These are phyloP conservation scores for Bombus confusus DNA, from an alignment of 1,140 invertebrate genomes.

Conservation along the genomic window DNA sequence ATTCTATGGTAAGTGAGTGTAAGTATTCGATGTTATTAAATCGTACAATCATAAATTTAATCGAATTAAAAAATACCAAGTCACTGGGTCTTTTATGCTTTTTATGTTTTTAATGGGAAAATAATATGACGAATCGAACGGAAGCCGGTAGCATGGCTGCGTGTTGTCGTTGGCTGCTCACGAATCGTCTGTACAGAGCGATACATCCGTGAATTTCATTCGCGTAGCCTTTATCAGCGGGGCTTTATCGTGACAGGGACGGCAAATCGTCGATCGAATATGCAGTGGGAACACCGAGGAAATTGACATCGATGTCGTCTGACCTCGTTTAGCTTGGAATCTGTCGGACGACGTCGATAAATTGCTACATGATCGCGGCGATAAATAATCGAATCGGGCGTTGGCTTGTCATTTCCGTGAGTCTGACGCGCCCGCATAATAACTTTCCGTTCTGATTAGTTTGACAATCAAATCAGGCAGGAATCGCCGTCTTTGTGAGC, in stretches of 20 bases:
- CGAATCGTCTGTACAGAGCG: constrained; percentile 1
- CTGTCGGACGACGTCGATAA: constrained; percentile 44
- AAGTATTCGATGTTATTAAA: no score
- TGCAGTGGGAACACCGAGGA: constrained; percentile 46
- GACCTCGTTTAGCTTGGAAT: constrained; percentile 49
- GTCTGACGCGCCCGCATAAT: neutral
- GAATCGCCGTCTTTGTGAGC: neutral
- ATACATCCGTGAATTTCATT: neutral
- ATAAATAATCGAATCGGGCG: constrained; percentile 48
- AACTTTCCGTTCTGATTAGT: constrained; percentile 10
- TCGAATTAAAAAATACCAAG: no score
- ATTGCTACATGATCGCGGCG: constrained; percentile 45
- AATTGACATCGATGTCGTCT: constrained; percentile 51
- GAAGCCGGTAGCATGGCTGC: neutral
- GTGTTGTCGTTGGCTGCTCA: neutral
- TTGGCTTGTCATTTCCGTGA: constrained; percentile 3
- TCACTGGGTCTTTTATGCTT: no score
- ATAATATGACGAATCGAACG: neutral
- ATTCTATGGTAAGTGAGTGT: no score
- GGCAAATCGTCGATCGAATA: constrained; percentile 54
- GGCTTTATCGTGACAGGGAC: constrained; percentile 25
- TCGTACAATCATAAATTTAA: no score
- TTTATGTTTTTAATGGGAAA: no score
- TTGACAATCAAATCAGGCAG: neutral
- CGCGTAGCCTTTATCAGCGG: constrained; percentile 3